A percentile compares a stretch with the other conserved stretches of the same genome.
Evolutionary conservation across 2,888 invertebrate species (phyloP).

Genomic region (Pasiphila rectangulata): DNA sequence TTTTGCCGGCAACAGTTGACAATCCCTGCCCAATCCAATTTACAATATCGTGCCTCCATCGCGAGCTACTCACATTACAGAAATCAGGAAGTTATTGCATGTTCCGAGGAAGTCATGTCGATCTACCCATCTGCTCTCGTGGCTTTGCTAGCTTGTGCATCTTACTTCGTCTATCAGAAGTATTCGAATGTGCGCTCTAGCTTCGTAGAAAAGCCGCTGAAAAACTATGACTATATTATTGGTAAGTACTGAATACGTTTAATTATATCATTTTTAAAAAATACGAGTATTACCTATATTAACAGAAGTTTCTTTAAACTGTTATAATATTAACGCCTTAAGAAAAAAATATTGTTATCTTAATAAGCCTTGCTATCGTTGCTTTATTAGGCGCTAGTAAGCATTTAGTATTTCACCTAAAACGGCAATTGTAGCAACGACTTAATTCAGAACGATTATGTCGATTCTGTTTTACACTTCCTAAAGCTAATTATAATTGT

Average conservation of each 20-base stretch:
- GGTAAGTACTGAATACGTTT: slow-evolving; percentile 50
- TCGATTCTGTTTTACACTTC: no score
- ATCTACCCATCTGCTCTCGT: slow-evolving; percentile 55
- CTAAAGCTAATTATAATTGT: no score
- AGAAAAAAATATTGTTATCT: no score
- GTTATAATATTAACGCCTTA: no score
- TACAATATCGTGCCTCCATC: slow-evolving; percentile 39
- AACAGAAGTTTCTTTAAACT: no score
- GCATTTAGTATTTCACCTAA: no score
- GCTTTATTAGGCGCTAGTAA: no score
- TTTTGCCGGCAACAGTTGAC: no score
- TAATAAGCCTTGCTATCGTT: no score
- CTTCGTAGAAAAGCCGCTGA: slow-evolving; percentile 56
- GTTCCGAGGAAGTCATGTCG: slow-evolving; percentile 42
- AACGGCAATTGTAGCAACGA: no score
- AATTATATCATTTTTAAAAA: neutral
- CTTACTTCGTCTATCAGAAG: slow-evolving; percentile 63
- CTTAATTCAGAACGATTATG: no score
- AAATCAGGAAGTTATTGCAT: slow-evolving; percentile 35
- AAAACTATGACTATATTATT: slow-evolving; percentile 70
- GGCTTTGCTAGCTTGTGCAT: slow-evolving; percentile 50
- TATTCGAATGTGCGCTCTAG: slow-evolving; percentile 57
- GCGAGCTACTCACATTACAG: slow-evolving; percentile 44
- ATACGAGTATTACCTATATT: neutral
- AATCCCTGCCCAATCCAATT: slow-evolving; percentile 67